phyloP scores from a whole-genome alignment of 2,888 invertebrate species.

The Spialia ferax region DNA sequence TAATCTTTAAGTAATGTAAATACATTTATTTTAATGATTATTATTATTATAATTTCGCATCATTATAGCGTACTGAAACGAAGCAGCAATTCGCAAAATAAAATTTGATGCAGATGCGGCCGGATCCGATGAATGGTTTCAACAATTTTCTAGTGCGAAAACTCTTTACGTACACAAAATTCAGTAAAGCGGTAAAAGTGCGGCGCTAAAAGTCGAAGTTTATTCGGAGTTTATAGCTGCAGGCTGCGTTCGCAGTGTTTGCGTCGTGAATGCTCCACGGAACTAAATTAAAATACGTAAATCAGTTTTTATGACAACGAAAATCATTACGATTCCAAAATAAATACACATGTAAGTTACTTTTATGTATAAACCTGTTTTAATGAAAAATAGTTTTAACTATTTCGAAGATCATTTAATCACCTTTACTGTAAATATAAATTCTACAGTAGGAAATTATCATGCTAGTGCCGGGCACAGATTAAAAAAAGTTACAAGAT shows the following conservation, averaged over 20 bases:
- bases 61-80: neutral
- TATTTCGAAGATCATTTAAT: too few relatives aligned
- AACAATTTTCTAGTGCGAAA: neutral
- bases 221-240: neutral
- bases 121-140: neutral
- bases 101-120: neutral
- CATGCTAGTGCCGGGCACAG: too few relatives aligned
- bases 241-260: neutral
- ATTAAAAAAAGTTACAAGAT: too few relatives aligned
- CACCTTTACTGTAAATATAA: too few relatives aligned
- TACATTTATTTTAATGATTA: too few relatives aligned
- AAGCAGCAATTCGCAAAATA: neutral
- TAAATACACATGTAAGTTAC: neutral
- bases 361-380: too few relatives aligned
- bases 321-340: neutral
- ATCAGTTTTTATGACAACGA: neutral
- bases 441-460: too few relatives aligned
- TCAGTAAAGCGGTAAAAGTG: neutral
- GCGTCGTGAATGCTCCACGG: neutral
- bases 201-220: neutral
- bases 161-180: neutral
- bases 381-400: too few relatives aligned
- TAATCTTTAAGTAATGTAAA: too few relatives aligned
- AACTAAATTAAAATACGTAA: neutral
- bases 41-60: too few relatives aligned